phyloP scores from a whole-genome alignment of 2,797 vertebrate genomes.

The Acipenser oxyrinchus region DNA sequence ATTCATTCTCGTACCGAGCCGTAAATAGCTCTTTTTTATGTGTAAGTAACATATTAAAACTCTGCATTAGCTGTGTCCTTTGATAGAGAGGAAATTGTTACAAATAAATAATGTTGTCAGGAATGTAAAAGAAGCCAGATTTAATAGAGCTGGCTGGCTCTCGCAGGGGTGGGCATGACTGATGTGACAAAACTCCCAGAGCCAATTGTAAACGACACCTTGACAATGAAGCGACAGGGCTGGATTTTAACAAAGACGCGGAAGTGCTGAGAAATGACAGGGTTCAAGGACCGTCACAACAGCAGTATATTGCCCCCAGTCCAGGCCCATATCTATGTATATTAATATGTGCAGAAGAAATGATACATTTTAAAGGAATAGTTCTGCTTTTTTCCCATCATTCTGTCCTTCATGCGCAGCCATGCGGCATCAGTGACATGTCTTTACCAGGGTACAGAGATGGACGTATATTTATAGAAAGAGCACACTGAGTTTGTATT shows the following conservation, averaged over 20 bases:
- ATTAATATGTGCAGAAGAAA: too few species aligned
- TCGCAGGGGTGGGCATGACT: constrained; percentile 81
- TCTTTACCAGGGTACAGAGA: too few species aligned
- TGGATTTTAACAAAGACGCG: constrained; percentile 34
- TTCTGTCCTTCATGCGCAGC: too few species aligned
- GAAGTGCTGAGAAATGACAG: neutral
- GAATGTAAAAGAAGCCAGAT: constrained; percentile 79
- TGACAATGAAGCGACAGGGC: constrained; percentile 44
- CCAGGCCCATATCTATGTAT: too few species aligned
- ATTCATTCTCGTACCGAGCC: constrained; percentile 76
- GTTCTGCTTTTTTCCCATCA: too few species aligned
- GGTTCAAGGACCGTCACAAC: constrained; percentile 46
- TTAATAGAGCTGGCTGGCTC: constrained; percentile 64
- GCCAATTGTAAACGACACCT: constrained; percentile 70
- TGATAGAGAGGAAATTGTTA: constrained; percentile 86
- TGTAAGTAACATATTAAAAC: constrained; percentile 99
- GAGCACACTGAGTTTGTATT: too few species aligned
- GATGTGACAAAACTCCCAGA: constrained; percentile 73
- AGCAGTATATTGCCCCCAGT: too few species aligned
- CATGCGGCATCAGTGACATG: too few species aligned
- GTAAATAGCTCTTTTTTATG: constrained; percentile 91
- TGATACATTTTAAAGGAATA: too few species aligned
- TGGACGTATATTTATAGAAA: too few species aligned
- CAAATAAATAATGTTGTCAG: constrained; percentile 88
- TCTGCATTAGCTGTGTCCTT: constrained; percentile 83